A percentile compares a stretch with the other conserved stretches of the same genome.
Conservation (phyloP, 2,888 invertebrate genomes). For the Meloe dianella region DNA sequence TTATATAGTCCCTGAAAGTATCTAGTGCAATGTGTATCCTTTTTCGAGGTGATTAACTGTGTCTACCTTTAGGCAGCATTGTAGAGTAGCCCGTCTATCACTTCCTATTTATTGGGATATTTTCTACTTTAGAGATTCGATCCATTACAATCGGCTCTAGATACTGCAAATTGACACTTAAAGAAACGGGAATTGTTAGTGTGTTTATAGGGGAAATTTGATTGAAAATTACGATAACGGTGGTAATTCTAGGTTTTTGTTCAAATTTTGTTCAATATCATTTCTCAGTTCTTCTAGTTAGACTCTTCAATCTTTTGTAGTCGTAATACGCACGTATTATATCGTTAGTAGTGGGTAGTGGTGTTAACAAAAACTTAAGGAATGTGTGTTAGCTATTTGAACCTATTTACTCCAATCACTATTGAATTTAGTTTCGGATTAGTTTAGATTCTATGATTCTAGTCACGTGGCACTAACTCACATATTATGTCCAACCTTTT, state of each 20-base stretch:
- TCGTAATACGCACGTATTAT: slow-evolving; percentile 13
- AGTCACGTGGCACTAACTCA: slow-evolving; percentile 26
- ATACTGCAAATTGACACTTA: no score
- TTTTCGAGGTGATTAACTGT: slow-evolving; percentile 44
- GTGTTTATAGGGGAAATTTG: not conserved
- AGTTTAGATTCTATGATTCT: slow-evolving; percentile 30
- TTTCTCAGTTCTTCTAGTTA: not conserved
- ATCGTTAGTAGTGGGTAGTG: not conserved
- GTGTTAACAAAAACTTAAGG: slow-evolving; percentile 13
- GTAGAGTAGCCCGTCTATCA: slow-evolving; percentile 42
- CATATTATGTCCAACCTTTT: not conserved
- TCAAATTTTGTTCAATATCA: not conserved
- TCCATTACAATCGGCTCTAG: not conserved
- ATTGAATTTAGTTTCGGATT: slow-evolving; percentile 32
- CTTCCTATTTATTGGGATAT: slow-evolving; percentile 39
- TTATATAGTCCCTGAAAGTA: slow-evolving; percentile 40
- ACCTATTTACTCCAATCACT: slow-evolving; percentile 35
- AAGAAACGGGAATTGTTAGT: no score
- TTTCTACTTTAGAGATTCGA: slow-evolving; percentile 29
- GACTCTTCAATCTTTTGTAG: not conserved
- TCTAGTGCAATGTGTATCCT: slow-evolving; percentile 38
- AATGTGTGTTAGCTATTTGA: slow-evolving; percentile 25
- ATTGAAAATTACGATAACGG: not conserved
- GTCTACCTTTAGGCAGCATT: slow-evolving; percentile 40
- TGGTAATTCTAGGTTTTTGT: not conserved